Evolutionary conservation across 64 coral and sea anemone species (phyloP), one percentile per base, ranked within the genome.

Genomic region (Pocillopora damicornis): DNA sequence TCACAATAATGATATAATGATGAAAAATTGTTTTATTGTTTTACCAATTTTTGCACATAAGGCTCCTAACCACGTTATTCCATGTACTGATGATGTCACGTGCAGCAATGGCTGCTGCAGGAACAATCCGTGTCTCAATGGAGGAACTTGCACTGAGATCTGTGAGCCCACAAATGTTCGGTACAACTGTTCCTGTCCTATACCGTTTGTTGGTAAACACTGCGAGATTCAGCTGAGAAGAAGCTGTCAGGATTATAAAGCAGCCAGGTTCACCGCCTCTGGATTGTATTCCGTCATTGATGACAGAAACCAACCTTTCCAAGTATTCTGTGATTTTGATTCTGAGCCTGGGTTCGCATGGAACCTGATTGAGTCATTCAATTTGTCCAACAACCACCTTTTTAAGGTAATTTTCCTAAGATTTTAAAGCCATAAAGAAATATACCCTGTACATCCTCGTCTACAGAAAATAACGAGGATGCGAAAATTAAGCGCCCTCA

Each of bases 321-420:
- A 75, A 17, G 87, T 88, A 22, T 88, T 78, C 42, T 87, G 86
- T 18, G 86, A 87, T 25, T 87, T 87, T 87, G 30, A 61, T 8
- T 74, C 23, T 7, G 12, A 16, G 63, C 8, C 14, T n/a, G n/a
- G n/a, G n/a, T n/a, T n/a, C n/a, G n/a, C n/a, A n/a, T n/a, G n/a
- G n/a, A n/a, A n/a, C n/a, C n/a, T n/a, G n/a, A n/a, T n/a, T n/a
- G n/a, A n/a, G n/a, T n/a, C n/a, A n/a, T n/a, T n/a, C n/a, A n/a
- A n/a, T n/a, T n/a, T n/a, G n/a, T n/a, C n/a, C n/a, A n/a, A n/a
- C n/a, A n/a, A n/a, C n/a, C n/a, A n/a, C 63, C 8, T 65, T 65
- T 65, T 65, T 65, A 13, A 65, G 63, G 63, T 65, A 65, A 65
- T 16, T 65, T 3, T 15, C 63, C 2, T 65, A 14, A 65, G 13